A percentile compares a stretch with the other conserved stretches of the same genome.
phyloP scores from a whole-genome alignment of 2,113 vertebrate species.

The Callithrix jacchus region DNA sequence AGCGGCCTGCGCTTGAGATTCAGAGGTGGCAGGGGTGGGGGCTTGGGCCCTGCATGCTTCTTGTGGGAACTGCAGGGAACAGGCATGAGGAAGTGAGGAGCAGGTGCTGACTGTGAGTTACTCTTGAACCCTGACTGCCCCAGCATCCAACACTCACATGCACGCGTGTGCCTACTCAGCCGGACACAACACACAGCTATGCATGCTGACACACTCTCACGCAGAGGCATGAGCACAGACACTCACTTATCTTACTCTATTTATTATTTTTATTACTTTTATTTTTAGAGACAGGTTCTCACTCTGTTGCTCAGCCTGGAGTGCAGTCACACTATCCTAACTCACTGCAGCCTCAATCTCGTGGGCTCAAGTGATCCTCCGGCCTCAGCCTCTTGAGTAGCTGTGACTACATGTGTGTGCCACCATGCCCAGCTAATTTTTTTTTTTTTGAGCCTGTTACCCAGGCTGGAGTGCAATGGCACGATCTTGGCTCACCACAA shows the following conservation, averaged over 20 bases:
- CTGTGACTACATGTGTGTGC: too few species aligned
- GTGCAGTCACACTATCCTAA: too few species aligned
- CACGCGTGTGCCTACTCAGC: background rate
- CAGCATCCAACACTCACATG: background rate
- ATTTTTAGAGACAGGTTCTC: too few species aligned
- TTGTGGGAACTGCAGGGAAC: background rate
- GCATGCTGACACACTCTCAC: background rate
- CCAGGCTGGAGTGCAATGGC: too few species aligned
- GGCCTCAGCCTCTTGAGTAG: too few species aligned
- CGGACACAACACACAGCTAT: background rate
- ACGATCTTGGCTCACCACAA: too few species aligned
- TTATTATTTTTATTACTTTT: too few species aligned
- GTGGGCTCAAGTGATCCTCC: too few species aligned
- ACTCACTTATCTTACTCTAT: background rate
- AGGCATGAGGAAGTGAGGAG: background rate
- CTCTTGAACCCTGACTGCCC: background rate
- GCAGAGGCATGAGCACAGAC: background rate
- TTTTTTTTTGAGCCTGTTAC: too few species aligned
- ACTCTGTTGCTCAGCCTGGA: too few species aligned
- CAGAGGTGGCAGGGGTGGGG: background rate
- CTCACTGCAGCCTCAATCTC: too few species aligned
- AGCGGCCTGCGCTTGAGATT: background rate
- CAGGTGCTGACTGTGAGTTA: background rate
- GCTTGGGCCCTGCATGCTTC: background rate
- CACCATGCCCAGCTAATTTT: too few species aligned